Base-by-base conservation (phyloP, 2,888 invertebrate genomes). In the Eudemis profundana region DNA sequence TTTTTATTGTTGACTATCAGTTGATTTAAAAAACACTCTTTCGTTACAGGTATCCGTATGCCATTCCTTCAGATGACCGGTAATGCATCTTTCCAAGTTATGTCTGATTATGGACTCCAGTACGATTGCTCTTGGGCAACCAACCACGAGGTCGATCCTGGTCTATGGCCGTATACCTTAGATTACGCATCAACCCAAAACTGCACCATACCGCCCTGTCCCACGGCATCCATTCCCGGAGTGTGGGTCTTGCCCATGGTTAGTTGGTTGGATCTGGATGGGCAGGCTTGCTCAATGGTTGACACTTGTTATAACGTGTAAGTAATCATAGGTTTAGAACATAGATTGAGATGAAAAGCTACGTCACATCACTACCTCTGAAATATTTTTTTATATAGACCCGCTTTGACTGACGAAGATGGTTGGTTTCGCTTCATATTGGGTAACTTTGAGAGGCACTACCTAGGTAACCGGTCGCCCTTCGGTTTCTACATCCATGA, bases 81-180 rank as follows among this genome's bases (percentile, higher is more conserved):
- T 7, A 92, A 96, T 74, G 74, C 78, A 3, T 93, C 93, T 62
- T 95, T 94, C 79, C 78, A 89, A 65, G 93, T 94, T 64, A 91
- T 95, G 76, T 71, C 81, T 0, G 84, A 92, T 8, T 77, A 85
- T 19, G 90, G 84, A 0, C 83, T 95, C 4, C 66, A 75, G 0
- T 96, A 95, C 77, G 96, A 96, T 75, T 92, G 92, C 62, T 93
- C 94, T 2, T 94, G 95, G 94, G 91, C 94, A 0, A 93, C 94
- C 0, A 79, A 82, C 19, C 70, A 70, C 0, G 77, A 74, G 64
- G 74, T 79, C 0, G 70, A 86, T 59, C 91, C 92, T 27, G 93
- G 92, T 15, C 78, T 94, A 0, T 96, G 94, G 93, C 96, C 96
- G 0, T 96, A 95, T 79, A 95, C 95, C 0, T 78, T 95, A 61